Evolutionary conservation across 2,797 vertebrate species (phyloP).

Genomic region (Mus spretus): DNA sequence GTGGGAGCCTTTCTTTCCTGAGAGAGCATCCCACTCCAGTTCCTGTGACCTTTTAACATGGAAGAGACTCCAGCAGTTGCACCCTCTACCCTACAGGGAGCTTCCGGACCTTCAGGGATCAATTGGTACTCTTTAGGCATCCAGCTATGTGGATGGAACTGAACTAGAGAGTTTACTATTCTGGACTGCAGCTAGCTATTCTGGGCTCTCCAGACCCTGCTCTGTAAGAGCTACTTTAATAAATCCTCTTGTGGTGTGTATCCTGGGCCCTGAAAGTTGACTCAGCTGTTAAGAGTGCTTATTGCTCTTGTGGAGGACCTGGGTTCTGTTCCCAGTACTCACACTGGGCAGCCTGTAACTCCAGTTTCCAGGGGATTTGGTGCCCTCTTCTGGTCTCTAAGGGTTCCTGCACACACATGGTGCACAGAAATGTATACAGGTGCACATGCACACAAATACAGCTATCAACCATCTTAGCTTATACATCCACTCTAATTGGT

Average conservation of each 20-base stretch:
- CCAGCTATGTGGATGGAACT: neutral
- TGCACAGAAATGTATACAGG: neutral
- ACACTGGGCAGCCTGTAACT: neutral
- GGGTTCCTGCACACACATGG: neutral
- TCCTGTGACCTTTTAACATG: neutral
- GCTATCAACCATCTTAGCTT: neutral
- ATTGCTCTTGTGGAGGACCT: neutral
- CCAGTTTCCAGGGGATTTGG: neutral
- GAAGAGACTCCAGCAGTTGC: neutral
- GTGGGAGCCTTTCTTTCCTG: neutral
- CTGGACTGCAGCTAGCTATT: neutral
- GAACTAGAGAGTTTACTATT: neutral
- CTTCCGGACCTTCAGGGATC: neutral
- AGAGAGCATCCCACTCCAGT: neutral
- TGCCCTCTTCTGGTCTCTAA: neutral
- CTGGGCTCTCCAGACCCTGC: neutral
- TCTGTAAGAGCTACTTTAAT: neutral
- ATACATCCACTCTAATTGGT: neutral
- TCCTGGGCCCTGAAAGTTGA: neutral
- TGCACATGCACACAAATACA: neutral
- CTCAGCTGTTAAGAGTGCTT: neutral
- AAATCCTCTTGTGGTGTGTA: neutral
- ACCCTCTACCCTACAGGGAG: neutral
- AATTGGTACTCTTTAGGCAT: neutral
- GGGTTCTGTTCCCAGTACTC: neutral